These are phyloP conservation scores for Lateolabrax maculatus DNA, from an alignment of 2,797 vertebrate species.

Conservation along the genomic window DNA sequence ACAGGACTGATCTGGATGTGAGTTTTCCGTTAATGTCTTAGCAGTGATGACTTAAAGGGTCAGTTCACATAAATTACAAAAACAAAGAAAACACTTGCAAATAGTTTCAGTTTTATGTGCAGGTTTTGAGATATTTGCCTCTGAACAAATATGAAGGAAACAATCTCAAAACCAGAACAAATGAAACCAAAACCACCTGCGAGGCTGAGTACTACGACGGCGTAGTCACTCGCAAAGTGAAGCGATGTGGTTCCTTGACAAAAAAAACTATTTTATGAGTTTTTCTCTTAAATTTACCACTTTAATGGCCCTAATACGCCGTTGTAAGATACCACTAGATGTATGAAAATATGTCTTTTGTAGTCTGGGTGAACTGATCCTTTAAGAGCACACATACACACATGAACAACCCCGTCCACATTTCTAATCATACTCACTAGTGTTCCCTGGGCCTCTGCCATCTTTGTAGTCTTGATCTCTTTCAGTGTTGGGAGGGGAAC, in stretches of 20 bases:
- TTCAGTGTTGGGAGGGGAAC: constrained; percentile 36
- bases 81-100: neutral
- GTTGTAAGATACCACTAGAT: neutral
- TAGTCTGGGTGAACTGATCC: constrained; percentile 22
- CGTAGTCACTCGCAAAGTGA: too few relatives aligned
- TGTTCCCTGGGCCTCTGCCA: constrained; percentile 22
- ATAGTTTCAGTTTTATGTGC: neutral
- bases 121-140: neutral
- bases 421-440: neutral
- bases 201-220: too few relatives aligned
- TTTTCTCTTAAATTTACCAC: too few relatives aligned
- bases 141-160: neutral
- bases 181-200: neutral
- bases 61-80: constrained; percentile 24
- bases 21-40: neutral
- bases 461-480: constrained; percentile 14
- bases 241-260: too few relatives aligned
- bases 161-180: constrained; percentile 11
- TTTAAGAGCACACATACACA: constrained; percentile 7
- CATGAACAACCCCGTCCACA: neutral
- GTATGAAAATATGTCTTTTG: neutral
- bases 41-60: constrained; percentile 24
- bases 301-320: too few relatives aligned
- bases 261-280: too few relatives aligned
- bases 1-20: constrained; percentile 22